These are phyloP conservation scores for Noctua comes DNA, from an alignment of 2,888 invertebrate genomes.

Conservation along the genomic window DNA sequence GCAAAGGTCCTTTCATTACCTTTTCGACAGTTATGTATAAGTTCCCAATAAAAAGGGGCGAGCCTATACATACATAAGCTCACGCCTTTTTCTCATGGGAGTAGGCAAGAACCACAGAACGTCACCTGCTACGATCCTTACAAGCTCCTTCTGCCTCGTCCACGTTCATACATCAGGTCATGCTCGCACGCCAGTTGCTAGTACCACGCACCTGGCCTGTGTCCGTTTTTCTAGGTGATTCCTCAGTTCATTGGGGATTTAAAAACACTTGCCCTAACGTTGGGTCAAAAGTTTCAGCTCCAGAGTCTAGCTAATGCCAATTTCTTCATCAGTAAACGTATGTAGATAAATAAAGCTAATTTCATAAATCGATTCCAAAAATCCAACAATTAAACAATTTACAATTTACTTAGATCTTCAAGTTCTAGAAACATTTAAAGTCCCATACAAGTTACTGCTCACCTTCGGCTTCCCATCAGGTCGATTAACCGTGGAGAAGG, in stretches of 20 bases:
- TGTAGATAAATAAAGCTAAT: too few species aligned
- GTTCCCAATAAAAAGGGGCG: not conserved
- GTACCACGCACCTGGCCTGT: not conserved
- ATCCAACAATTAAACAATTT: not conserved
- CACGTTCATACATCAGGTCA: too few species aligned
- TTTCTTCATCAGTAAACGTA: too few species aligned
- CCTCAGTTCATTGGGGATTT: too few species aligned
- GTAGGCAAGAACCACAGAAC: too few species aligned
- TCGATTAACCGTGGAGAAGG: constrained; percentile 91
- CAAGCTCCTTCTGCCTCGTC: too few species aligned
- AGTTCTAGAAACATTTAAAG: not conserved
- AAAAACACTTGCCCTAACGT: too few species aligned
- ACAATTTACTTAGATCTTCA: not conserved
- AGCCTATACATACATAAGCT: not conserved
- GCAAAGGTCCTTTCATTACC: not conserved
- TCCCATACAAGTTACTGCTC: not conserved
- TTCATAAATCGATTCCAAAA: not conserved
- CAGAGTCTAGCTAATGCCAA: too few species aligned
- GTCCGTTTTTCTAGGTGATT: too few species aligned
- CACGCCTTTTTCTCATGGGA: not conserved
- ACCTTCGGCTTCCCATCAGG: constrained; percentile 90
- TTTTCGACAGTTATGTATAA: not conserved
- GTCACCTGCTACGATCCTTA: too few species aligned
- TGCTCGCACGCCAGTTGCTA: too few species aligned
- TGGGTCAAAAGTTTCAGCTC: too few species aligned